Evolutionary conservation across 2,113 vertebrate species (phyloP), one percentile per base, ranked within the genome.

Genomic region (Illadopsis cleaveri): DNA sequence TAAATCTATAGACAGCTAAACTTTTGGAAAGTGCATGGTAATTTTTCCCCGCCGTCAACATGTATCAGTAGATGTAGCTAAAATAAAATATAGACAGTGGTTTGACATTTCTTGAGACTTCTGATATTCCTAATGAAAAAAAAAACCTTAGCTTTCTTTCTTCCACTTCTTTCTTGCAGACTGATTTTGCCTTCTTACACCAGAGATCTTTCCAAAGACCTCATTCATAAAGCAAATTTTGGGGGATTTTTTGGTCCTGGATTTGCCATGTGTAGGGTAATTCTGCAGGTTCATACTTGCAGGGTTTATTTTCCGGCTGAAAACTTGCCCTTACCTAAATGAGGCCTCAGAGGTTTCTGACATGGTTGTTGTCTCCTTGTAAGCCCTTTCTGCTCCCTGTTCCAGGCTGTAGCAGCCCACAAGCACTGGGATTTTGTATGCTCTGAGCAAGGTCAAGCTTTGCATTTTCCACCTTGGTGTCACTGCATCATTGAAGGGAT

Each of bases 51-150:
- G 82, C 22, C 77, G 38, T 44, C 42, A 76, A 12, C n/a, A 45
- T 15, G 8, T 45, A 48, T 70, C 68, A 62, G 53, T 31, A 86
- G 61, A 72, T 47, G 24, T 20, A 87, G 22, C 35, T 82, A 51
- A 85, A 90, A 90, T 66, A 86, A 94, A 80, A 82, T 47, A 64
- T 10, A 73, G 62, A 10, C n/a, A n/a, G 58, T 54, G 42, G 57
- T 79, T 84, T 95, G 93, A 87, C 66, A 62, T 90, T 91, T 85
- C 35, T 82, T 87, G 53, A 91, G 40, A 50, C 9, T 93, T 33
- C 13, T 2, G 6, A 50, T 82, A 82, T 37, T 66, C 15, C 12
- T 82, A 45, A n/a, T 57, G 38, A 65, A 86, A 82, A 31, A 82
- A 31, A 40, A 82, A 45, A 5, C 4, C 33, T 42, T 37, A 57